Evolutionary conservation across 2,797 vertebrate genomes (phyloP).

Genomic region (Peromyscus nudipes): DNA sequence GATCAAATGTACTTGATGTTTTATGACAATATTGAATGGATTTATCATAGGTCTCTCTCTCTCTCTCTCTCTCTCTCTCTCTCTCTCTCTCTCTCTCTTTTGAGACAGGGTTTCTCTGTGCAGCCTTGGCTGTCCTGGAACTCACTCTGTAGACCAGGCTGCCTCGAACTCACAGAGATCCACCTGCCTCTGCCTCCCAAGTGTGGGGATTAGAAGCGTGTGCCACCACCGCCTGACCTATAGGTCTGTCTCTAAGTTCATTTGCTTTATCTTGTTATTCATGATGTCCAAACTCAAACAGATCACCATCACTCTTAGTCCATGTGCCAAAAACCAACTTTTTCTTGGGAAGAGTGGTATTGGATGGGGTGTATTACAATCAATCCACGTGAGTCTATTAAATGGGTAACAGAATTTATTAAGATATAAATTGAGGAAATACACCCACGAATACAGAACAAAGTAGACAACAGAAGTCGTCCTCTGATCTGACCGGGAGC

Average conservation of each 20-base stretch:
- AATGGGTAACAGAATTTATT: too few relatives aligned
- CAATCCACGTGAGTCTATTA: too few relatives aligned
- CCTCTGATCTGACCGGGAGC: too few relatives aligned
- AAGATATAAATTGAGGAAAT: too few relatives aligned
- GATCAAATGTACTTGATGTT: constrained; percentile 1
- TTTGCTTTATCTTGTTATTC: neutral
- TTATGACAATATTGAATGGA: neutral
- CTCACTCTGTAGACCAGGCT: neutral
- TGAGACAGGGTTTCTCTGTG: neutral
- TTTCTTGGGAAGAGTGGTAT: neutral
- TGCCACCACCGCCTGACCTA: neutral
- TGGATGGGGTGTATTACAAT: neutral
- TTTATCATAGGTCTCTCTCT: neutral
- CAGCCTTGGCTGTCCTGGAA: neutral
- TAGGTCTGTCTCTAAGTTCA: neutral
- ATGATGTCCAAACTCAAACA: neutral
- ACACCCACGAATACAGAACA: too few relatives aligned
- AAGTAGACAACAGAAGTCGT: too few relatives aligned
- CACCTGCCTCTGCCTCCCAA: neutral
- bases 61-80: too few relatives aligned
- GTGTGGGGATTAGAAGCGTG: neutral
- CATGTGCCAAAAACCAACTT: neutral
- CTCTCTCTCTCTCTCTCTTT: too few relatives aligned
- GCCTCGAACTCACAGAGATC: neutral
- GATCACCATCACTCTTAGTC: neutral